Base-by-base conservation (phyloP, 2,113 vertebrate genomes). In the Pseudorectes ferrugineus region DNA sequence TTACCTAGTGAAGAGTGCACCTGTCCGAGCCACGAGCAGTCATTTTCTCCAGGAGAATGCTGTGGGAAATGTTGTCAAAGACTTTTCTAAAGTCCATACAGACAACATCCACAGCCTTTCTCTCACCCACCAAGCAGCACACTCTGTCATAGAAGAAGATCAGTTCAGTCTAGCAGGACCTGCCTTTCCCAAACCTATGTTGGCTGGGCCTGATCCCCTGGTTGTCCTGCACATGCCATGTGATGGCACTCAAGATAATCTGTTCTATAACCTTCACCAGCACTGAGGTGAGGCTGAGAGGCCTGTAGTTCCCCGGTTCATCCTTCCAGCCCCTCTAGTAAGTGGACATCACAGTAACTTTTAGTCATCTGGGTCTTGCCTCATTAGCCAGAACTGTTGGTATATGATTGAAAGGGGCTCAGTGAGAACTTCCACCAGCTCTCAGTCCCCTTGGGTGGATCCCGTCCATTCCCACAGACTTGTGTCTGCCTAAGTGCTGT, bases 171-270 rank as follows among this genome's bases (percentile, higher is more conserved):
- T 42, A 59, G 65, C 31, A 35, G 54, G 25, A 43, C 8, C 16
- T 82, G 55, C 8, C 12, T 25, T 61, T 61, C 28, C 49, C 21
- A 84, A 72, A 45, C 11, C 5, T 7, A 0, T 46, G 18, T 4
- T 46, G 18, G 5, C 42, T 29, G 20, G 29, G 15, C 24, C 20
- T 65, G 29, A 35, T 57, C 4, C 9, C 15, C 24, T 63, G 40
- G 9, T 38, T 54, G 11, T 33, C 24, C 24, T 40, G 42, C 26
- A 35, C 2, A 6, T n/a, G 12, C 7, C 2, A 1, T 29, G 10
- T 55, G 29, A 48, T 55, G 17, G 13, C 14, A 29, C 28, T 70
- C 38, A 59, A 12, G 17, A 18, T 10, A 25, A 68, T 61, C 19
- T 61, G 10, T 33, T 71, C 40, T 42, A 17, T 13, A 61, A 29